Base-by-base conservation (phyloP, 53 echinoderm and acorn worm species). In the Pentamera pediparva region DNA sequence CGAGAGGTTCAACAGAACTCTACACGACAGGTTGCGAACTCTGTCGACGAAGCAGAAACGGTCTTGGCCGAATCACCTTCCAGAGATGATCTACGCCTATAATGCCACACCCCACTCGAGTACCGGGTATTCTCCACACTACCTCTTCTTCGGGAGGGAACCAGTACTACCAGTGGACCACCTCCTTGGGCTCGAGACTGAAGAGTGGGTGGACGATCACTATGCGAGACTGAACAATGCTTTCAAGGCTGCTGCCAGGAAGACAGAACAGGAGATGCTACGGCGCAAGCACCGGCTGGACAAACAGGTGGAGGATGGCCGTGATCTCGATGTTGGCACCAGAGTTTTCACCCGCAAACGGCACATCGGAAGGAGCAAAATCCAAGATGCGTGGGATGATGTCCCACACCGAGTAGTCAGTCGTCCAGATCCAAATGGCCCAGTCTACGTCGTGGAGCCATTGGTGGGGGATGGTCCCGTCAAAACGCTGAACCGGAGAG, bases 121-220 rank as follows among this genome's bases (percentile, higher is more conserved):
- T 12, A 79, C 79, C 0, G 78, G 84, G 18, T 84, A 70, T 35
- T 54, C 79, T 0, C 85, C 85, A 13, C 31, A 74, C 43, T 79
- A 85, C 45, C 79, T 85, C 19, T 79, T 85, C 75, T 85, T 85
- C 19, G 85, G 78, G 3, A 58, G 85, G 18, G 85, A 79, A 17
- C 85, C 79, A 3, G 21, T 45, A 12, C 35, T 79, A 18, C 80
- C 79, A 0, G 39, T 80, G 10, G 79, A 79, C 60, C 75, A 79
- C 37, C 35, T 75, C 3, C 39, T 79, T 6, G 75, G 85, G 6
- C 5, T 80, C 1, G 75, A 61, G 7, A 25, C 6, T 22, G 19
- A 47, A 11, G 59, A 75, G 2, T 86, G 81, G 76, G 75, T 86
- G 12, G 59, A 57, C 0, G 52, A 76, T 8, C 86, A 80, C 56